Conservation (phyloP, 2,113 vertebrate genomes). For the Psittacara wagleri region DNA sequence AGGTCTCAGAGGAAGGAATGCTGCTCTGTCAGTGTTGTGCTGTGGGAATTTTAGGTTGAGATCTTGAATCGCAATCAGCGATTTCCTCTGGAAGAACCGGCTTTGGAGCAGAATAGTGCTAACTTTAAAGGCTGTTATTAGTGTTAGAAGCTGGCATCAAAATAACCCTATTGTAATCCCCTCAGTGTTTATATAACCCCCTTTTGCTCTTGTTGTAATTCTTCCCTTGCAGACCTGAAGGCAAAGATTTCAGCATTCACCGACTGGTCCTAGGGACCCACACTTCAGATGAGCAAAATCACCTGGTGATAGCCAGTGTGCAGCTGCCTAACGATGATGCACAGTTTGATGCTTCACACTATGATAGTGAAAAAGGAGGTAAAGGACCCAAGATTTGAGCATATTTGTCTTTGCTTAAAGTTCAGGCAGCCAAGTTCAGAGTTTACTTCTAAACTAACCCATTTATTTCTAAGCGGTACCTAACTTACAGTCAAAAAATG, state of each 20-base stretch:
- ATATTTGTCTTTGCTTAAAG: neutral
- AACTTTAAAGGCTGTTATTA: neutral
- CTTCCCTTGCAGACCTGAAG: slow-evolving; percentile 85
- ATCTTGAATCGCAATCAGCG: neutral
- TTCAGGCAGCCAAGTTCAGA: neutral
- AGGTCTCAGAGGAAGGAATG: too few relatives aligned
- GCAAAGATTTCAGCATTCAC: slow-evolving; percentile 98
- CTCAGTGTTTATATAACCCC: neutral
- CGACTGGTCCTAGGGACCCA: slow-evolving; percentile 94
- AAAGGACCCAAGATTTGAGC: neutral
- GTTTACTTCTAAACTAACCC: neutral
- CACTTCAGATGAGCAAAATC: slow-evolving; percentile 97
- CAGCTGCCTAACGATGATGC: slow-evolving; percentile 97
- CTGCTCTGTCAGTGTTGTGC: neutral
- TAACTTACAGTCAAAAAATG: neutral
- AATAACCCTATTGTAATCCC: fast-evolving
- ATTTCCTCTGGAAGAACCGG: neutral
- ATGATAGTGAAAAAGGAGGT: slow-evolving; percentile 99
- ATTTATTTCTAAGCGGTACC: neutral
- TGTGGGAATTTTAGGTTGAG: neutral
- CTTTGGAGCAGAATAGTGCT: neutral
- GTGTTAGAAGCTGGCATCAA: neutral
- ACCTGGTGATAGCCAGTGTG: slow-evolving; percentile 95
- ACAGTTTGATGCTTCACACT: slow-evolving; percentile 97
- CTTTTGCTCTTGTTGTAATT: neutral